Conservation (phyloP, 2,888 invertebrate genomes). For the Aquatica leii region DNA sequence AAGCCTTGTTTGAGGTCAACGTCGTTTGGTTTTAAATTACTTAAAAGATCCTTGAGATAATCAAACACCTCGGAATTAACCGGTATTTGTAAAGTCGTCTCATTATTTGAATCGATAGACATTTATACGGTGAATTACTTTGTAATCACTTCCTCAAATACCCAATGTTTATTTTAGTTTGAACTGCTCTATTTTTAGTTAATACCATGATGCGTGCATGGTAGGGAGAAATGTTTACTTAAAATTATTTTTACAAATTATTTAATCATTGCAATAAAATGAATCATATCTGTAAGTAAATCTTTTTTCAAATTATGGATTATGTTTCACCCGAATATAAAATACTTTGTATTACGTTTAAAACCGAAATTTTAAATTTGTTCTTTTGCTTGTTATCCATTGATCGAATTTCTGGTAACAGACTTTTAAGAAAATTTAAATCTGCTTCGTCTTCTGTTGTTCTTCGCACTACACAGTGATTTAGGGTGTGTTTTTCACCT, state of each 20-base stretch:
- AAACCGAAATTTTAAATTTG: background rate
- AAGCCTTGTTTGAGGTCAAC: background rate
- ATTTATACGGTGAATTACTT: background rate
- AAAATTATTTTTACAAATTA: background rate
- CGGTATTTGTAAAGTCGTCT: background rate
- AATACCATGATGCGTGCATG: background rate
- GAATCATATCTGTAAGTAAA: too few species aligned
- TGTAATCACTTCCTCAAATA: background rate
- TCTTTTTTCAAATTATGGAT: too few species aligned
- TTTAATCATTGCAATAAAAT: background rate
- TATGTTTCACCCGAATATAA: background rate
- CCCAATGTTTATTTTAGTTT: background rate
- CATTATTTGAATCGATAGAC: background rate
- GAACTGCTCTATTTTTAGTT: conserved; percentile 7
- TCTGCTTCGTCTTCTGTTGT: background rate
- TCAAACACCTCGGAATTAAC: conserved; percentile 2
- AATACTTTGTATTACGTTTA: background rate
- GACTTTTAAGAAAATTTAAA: conserved; percentile 11
- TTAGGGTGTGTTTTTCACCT: too few species aligned
- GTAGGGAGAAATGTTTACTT: conserved; percentile 3
- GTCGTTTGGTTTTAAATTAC: background rate
- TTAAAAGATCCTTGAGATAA: background rate
- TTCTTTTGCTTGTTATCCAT: conserved; percentile 11
- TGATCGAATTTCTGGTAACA: background rate
- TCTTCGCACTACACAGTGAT: too few species aligned